Evolutionary conservation across 2,797 vertebrate species (phyloP).

Genomic region (Acipenser ruthenus): DNA sequence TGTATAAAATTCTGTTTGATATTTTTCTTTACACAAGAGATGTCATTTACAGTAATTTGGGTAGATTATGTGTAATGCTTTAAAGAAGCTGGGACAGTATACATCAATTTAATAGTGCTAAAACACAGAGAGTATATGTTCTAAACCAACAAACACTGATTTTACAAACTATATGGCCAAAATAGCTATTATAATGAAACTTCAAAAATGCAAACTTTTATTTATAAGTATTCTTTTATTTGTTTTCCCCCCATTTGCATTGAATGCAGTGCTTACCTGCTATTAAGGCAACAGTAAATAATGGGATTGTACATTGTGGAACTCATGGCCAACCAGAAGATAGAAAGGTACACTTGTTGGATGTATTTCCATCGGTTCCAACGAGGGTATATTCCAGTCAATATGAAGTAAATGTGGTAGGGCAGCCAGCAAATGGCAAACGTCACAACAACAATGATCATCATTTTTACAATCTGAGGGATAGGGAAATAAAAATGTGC

Average conservation of each 20-base stretch:
- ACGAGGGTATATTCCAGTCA: slow-evolving; percentile 72
- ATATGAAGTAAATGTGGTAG: slow-evolving; percentile 88
- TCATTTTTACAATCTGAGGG: slow-evolving; percentile 95
- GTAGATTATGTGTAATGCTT: no score
- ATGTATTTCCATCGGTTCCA: slow-evolving; percentile 82
- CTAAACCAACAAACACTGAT: no score
- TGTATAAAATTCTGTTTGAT: no score
- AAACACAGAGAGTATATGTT: no score
- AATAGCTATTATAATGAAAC: neutral
- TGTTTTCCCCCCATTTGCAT: neutral
- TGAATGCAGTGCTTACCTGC: slow-evolving; percentile 64
- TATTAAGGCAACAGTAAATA: slow-evolving; percentile 98
- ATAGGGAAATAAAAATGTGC: slow-evolving; percentile 19
- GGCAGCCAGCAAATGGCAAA: slow-evolving; percentile 96
- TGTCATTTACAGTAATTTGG: no score
- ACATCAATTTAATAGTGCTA: no score
- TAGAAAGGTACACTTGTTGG: slow-evolving; percentile 89
- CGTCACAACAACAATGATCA: slow-evolving; percentile 92
- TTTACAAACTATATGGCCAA: neutral
- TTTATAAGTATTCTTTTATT: no score
- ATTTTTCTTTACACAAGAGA: no score
- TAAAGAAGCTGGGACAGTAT: no score
- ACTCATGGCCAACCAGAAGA: slow-evolving; percentile 96
- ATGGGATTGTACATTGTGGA: slow-evolving; percentile 98
- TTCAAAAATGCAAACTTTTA: no score